Conservation (phyloP, 2,113 vertebrate genomes). For the Peromyscus maniculatus region DNA sequence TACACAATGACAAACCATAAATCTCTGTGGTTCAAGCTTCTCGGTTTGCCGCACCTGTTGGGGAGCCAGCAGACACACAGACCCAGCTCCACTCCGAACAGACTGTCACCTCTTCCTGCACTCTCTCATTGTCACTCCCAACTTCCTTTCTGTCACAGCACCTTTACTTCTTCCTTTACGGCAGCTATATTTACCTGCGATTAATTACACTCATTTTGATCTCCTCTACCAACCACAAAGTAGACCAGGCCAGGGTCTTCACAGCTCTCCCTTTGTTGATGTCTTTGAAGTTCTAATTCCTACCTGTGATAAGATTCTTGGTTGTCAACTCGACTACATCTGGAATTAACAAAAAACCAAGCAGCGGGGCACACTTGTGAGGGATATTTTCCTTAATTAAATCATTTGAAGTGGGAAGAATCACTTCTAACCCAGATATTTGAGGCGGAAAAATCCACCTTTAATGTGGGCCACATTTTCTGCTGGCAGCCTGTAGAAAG, state of each 20-base stretch:
- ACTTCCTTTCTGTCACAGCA: background rate
- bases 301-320: background rate
- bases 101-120: background rate
- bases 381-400: background rate
- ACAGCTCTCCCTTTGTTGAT: background rate
- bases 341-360: background rate
- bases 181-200: background rate
- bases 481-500: background rate
- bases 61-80: background rate
- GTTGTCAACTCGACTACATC: background rate
- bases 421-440: background rate
- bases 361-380: background rate
- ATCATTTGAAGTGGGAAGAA: background rate
- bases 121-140: background rate
- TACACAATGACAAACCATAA: background rate
- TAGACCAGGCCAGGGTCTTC: background rate
- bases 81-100: background rate
- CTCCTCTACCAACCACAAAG: background rate
- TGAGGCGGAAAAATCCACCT: background rate
- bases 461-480: background rate
- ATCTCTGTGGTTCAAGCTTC: background rate
- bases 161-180: background rate
- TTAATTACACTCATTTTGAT: background rate
- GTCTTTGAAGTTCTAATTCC: conserved; percentile 9
- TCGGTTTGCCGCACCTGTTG: background rate